phyloP scores from a whole-genome alignment of 1,140 invertebrate species.

The Aphidius ervi region DNA sequence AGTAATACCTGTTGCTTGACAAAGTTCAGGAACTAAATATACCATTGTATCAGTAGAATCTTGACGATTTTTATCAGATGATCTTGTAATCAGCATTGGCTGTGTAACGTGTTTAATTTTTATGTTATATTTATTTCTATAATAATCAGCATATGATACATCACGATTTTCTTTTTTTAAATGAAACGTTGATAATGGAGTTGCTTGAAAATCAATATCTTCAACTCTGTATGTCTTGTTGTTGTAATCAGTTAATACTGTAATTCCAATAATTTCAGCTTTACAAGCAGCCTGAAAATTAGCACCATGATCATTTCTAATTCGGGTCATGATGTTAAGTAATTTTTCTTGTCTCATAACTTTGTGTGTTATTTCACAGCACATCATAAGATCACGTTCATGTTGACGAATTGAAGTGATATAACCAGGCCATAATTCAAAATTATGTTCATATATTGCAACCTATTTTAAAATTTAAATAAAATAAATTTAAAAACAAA shows the following conservation, averaged over 20 bases:
- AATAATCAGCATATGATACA: conserved; percentile 75
- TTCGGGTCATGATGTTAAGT: conserved; percentile 54
- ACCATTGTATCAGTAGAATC: conserved; percentile 59
- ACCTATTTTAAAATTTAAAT: conserved; percentile 12
- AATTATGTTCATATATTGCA: conserved; percentile 47
- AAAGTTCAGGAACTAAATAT: conserved; percentile 70
- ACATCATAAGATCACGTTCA: conserved; percentile 67
- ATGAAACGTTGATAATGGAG: conserved; percentile 55
- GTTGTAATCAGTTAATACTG: conserved; percentile 67
- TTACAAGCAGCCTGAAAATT: conserved; percentile 41
- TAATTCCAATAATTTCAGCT: conserved; percentile 52
- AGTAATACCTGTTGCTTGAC: conserved; percentile 60
- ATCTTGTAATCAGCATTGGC: conserved; percentile 61
- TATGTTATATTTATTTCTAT: conserved; percentile 65
- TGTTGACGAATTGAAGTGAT: conserved; percentile 75
- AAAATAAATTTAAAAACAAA: too few relatives aligned
- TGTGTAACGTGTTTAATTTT: conserved; percentile 55
- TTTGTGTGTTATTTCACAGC: conserved; percentile 73
- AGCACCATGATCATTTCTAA: background rate
- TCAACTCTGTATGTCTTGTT: conserved; percentile 74
- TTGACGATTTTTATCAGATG: conserved; percentile 60
- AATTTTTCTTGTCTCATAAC: conserved; percentile 61
- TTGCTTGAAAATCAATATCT: conserved; percentile 73
- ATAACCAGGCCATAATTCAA: conserved; percentile 75
- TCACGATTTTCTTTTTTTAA: conserved; percentile 61